These are phyloP conservation scores for Lonchura striata DNA, from an alignment of 2,113 vertebrate genomes.

Conservation along the genomic window DNA sequence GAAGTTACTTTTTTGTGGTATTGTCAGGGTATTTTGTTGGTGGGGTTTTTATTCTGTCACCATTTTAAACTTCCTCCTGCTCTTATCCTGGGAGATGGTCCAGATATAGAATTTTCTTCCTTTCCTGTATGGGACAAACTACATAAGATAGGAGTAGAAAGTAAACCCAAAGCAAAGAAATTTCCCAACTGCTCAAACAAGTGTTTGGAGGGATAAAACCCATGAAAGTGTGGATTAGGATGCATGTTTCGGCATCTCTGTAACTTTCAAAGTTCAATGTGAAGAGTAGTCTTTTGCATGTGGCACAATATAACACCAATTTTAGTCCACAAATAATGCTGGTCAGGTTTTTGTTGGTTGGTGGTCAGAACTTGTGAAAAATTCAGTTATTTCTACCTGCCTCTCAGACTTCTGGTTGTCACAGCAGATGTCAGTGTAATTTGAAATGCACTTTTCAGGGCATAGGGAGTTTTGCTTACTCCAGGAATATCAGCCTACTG, in stretches of 20 bases:
- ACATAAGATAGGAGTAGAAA: neutral
- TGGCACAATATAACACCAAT: neutral
- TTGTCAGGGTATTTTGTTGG: neutral
- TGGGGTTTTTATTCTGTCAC: neutral
- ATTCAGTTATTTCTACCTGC: neutral
- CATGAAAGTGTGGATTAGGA: neutral
- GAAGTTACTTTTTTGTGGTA: neutral
- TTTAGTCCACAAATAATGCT: neutral
- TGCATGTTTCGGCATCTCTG: neutral
- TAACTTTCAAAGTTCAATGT: neutral
- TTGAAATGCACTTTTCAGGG: neutral
- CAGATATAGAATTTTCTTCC: neutral
- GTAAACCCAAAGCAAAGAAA: neutral
- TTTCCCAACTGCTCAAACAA: neutral
- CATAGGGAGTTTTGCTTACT: neutral
- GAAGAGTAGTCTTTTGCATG: neutral
- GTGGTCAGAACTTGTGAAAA: neutral
- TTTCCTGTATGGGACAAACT: neutral
- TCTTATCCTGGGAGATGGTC: neutral
- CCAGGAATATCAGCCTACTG: neutral
- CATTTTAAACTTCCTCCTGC: neutral
- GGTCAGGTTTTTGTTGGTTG: neutral
- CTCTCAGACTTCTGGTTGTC: neutral
- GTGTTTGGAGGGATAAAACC: neutral
- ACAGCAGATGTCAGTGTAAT: neutral